phyloP scores from a whole-genome alignment of 2,888 invertebrate genomes.

The Epirrhoe alternata region DNA sequence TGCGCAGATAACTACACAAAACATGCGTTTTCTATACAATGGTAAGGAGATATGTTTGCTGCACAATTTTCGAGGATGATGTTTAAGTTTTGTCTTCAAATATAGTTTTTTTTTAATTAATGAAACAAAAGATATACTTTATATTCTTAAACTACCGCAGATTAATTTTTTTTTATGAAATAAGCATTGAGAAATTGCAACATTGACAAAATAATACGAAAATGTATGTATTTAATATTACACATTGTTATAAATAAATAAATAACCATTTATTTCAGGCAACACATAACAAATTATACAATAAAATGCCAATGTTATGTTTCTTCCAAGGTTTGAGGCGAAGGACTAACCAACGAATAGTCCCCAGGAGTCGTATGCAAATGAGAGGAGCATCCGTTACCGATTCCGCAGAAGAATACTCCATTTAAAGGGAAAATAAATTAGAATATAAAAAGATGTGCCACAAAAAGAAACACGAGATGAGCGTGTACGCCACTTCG shows the following conservation, averaged over 20 bases:
- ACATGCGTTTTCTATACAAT: conserved; percentile 56
- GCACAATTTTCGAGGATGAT: conserved; percentile 25
- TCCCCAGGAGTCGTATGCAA: conserved; percentile 52
- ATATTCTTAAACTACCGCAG: no score
- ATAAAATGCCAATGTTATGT: neutral
- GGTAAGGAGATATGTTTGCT: conserved; percentile 65
- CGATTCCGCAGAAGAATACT: conserved; percentile 53
- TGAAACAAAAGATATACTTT: conserved; percentile 1
- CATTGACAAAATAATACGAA: no score
- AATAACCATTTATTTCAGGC: no score
- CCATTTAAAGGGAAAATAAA: conserved; percentile 64
- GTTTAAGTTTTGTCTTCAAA: conserved; percentile 20
- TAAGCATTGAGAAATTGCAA: no score
- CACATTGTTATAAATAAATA: neutral
- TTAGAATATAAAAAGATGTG: conserved; percentile 70
- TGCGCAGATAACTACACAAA: conserved; percentile 57
- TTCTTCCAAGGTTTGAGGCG: neutral
- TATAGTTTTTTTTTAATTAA: conserved; percentile 4
- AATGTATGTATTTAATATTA: neutral
- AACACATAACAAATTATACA: no score
- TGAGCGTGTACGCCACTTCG: conserved; percentile 51
- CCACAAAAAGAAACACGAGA: conserved; percentile 63
- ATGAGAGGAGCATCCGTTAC: conserved; percentile 54
- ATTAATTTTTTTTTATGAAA: no score
- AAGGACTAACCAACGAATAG: conserved; percentile 9